Evolutionary conservation across 2,888 invertebrate genomes (phyloP).

Genomic region (Tenthredo mesomela): DNA sequence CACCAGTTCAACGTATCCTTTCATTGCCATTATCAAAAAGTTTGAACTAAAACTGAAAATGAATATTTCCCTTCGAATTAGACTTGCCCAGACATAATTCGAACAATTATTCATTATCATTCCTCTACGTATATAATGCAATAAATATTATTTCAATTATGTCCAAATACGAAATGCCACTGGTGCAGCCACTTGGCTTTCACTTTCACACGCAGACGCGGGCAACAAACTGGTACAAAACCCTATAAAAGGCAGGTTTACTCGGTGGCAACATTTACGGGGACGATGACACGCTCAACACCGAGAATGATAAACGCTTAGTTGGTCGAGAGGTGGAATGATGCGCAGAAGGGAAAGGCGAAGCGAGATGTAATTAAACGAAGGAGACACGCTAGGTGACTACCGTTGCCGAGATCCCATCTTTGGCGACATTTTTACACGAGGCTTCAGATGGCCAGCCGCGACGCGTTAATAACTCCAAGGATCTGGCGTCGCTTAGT

Average conservation of each 20-base stretch:
- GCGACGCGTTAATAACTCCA: conserved; percentile 43
- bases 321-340: conserved; percentile 34
- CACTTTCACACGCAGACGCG: conserved; percentile 29
- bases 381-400: conserved; percentile 41
- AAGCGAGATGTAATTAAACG: conserved; percentile 48
- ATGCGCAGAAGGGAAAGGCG: conserved; percentile 2
- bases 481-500: conserved; percentile 4
- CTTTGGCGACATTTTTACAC: conserved; percentile 47
- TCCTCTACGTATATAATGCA: neutral
- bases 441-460: conserved; percentile 20
- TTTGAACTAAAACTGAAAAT: neutral
- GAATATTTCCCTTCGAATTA: neutral
- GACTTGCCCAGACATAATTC: neutral
- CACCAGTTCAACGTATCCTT: conserved; percentile 23
- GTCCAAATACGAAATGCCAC: neutral
- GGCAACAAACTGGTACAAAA: neutral
- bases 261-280: conserved; percentile 46
- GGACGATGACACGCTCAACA: conserved; percentile 48
- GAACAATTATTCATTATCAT: neutral
- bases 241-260: conserved; percentile 34
- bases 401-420: conserved; percentile 48
- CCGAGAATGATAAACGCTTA: conserved; percentile 43
- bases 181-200: neutral
- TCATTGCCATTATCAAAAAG: neutral
- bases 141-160: conserved; percentile 20